Percentiles rank a stretch among this genome's conserved stretches.
phyloP scores from a whole-genome alignment of 2,888 invertebrate genomes.

The Esperia sulphurella region DNA sequence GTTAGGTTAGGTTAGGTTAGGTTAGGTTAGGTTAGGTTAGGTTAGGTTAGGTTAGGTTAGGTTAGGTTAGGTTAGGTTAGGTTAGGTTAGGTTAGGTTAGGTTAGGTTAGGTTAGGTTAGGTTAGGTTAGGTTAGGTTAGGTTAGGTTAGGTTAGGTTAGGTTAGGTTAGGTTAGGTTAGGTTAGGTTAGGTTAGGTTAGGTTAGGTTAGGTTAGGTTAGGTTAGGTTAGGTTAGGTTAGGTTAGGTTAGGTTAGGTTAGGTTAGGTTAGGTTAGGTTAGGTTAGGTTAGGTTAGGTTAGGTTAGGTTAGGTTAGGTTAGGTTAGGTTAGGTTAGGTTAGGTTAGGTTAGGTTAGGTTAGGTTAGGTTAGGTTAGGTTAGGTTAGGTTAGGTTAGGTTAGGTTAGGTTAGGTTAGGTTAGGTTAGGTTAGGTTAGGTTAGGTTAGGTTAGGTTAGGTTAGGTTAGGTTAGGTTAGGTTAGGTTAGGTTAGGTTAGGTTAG shows the following conservation, averaged over 20 bases:
- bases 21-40: conserved; percentile 18
- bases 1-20: conserved; percentile 20
- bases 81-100: conserved; percentile 15
- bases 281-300: conserved; percentile 11
- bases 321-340: conserved; percentile 14
- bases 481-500: conserved; percentile 13
- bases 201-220: conserved; percentile 12
- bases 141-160: conserved; percentile 2
- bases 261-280: conserved; percentile 12
- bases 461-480: conserved; percentile 13
- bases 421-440: no score
- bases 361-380: conserved; percentile 13
- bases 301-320: conserved; percentile 12
- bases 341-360: conserved; percentile 12
- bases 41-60: conserved; percentile 18
- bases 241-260: conserved; percentile 12
- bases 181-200: conserved; percentile 12
- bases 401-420: conserved; percentile 11
- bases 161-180: conserved; percentile 8
- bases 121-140: conserved; percentile 9
- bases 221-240: conserved; percentile 12
- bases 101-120: conserved; percentile 10
- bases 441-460: conserved; percentile 3
- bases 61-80: conserved; percentile 15
- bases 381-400: conserved; percentile 15